Percentiles rank a stretch among this genome's conserved stretches.
Conservation (phyloP, 2,797 vertebrate genomes). For the Simalia tracyae region DNA sequence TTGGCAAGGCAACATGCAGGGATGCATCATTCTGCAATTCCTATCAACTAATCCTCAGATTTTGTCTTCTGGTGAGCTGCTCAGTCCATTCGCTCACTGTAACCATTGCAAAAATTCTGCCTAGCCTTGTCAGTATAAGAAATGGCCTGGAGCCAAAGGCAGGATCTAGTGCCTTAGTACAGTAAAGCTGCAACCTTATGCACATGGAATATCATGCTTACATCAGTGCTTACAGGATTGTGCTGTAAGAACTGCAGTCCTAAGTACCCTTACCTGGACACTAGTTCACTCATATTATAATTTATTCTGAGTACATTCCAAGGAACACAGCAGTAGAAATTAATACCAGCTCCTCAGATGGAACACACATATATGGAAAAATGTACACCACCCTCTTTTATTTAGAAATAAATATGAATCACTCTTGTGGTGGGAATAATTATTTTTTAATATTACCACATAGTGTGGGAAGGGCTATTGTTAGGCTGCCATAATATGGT, state of each 20-base stretch:
- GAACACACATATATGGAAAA: not conserved
- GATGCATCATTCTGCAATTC: not conserved
- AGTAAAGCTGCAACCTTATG: not conserved
- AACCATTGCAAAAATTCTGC: conserved; percentile 40
- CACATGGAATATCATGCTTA: not conserved
- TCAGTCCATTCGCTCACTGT: conserved; percentile 44
- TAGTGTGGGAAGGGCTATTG: not conserved
- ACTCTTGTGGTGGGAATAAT: not conserved
- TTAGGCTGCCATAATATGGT: not conserved
- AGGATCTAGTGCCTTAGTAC: conserved; percentile 36
- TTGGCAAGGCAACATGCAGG: not conserved
- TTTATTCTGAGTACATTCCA: not conserved
- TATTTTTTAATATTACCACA: not conserved
- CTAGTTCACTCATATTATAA: not conserved
- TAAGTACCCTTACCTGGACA: not conserved
- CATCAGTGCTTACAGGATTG: not conserved
- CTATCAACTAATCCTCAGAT: conserved; percentile 36
- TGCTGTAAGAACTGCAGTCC: not conserved
- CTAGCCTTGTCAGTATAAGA: conserved; percentile 50
- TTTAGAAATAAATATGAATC: not conserved
- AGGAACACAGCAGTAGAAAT: not conserved
- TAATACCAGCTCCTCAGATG: not conserved
- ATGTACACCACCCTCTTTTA: not conserved
- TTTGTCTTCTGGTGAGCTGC: conserved; percentile 29
- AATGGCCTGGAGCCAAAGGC: conserved; percentile 59